phyloP scores from a whole-genome alignment of 2,888 invertebrate species.

The Amitus sp. region DNA sequence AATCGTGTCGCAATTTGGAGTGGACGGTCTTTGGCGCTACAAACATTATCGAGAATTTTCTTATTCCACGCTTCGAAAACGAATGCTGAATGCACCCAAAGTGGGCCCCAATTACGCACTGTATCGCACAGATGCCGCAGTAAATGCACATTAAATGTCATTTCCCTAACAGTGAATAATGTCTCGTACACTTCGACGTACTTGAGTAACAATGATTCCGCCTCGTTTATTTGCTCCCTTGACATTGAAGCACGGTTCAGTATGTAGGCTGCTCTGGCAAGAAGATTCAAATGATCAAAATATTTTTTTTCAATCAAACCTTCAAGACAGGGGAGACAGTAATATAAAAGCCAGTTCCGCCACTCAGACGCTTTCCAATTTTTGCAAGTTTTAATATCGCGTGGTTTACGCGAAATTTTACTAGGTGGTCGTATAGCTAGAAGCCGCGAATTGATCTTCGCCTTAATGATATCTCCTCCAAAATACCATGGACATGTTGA shows the following conservation, averaged over 20 bases:
- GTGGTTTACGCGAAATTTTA: conserved; percentile 8
- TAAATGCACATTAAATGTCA: not conserved
- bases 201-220: conserved; percentile 3
- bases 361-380: conserved; percentile 20
- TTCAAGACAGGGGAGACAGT: conserved; percentile 9
- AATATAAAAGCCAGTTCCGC: conserved; percentile 14
- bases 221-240: conserved; percentile 7
- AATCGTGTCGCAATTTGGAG: no score
- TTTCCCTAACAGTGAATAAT: no score
- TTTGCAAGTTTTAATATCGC: not conserved
- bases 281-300: conserved; percentile 1
- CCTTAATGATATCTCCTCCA: not conserved
- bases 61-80: conserved; percentile 12
- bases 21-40: no score
- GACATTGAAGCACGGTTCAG: no score
- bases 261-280: conserved; percentile 5
- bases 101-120: conserved; percentile 12
- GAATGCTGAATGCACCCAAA: not conserved
- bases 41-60: not conserved
- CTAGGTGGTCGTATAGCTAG: not conserved
- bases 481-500: not conserved
- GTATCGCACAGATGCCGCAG: conserved; percentile 3
- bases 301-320: not conserved
- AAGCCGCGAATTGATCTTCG: not conserved
- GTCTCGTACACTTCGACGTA: not conserved